Evolutionary conservation across 2,113 vertebrate species (phyloP).

Genomic region (Actinemys pallida): DNA sequence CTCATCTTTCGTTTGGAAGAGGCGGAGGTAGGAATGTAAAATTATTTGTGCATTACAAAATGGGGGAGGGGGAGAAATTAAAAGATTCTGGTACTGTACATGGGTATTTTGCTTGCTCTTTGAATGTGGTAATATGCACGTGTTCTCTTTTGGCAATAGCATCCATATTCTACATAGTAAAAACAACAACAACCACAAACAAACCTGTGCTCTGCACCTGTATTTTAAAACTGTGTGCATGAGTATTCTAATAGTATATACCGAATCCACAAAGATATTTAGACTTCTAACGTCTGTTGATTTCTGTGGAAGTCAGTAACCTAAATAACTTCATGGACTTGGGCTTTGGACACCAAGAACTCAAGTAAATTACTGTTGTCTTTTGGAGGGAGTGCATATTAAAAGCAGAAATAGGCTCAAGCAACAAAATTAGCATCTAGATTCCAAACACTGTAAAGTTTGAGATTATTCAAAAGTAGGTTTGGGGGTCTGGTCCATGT

Average conservation of each 20-base stretch:
- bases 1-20: conserved; percentile 21
- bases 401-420: neutral
- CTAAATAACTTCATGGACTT: neutral
- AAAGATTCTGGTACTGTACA: neutral
- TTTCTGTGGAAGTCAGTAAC: neutral
- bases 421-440: neutral
- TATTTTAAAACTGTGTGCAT: neutral
- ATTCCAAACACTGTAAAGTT: neutral
- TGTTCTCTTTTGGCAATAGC: neutral
- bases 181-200: neutral
- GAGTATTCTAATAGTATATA: fast-evolving
- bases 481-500: neutral
- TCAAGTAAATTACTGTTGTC: neutral
- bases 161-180: neutral
- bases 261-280: neutral
- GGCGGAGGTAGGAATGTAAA: neutral
- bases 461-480: neutral
- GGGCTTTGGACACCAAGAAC: neutral
- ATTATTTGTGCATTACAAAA: neutral
- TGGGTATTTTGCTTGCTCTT: neutral
- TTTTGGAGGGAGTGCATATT: neutral
- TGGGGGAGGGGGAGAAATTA: neutral
- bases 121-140: neutral
- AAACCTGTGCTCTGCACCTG: neutral
- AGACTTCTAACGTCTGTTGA: neutral